Evolutionary conservation across 2,797 vertebrate genomes (phyloP), one percentile per base, ranked within the genome.

Genomic region (Lutjanus campechanus): DNA sequence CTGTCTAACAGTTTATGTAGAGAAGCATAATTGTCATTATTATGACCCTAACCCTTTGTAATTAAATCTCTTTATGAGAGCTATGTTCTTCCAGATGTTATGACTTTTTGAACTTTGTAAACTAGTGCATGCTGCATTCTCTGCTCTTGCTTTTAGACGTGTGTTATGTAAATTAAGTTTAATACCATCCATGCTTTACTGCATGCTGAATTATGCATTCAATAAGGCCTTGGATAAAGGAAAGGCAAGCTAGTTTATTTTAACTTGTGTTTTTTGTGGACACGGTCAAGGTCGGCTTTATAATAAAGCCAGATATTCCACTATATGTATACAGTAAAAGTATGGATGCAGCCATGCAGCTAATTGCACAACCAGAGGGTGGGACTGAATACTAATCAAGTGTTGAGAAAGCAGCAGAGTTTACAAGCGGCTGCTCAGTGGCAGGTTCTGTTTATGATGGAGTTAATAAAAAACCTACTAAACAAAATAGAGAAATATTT

Each of bases 81-180:
- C 4, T 15, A 16, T 3, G 17, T 65, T 51, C 36, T 56, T 60
- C 3, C 9, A 53, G 16, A 29, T 64, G 40, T n/a, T 17, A 50
- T 43, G 8, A 29, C 8, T 49, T 55, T 65, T 61, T 51, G 15
- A 71, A 74, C 49, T 70, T 59, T 73, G 11, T 56, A 58, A 60
- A 54, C 25, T 16, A 20, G 12, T 22, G 46, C 9, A 55, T 29
- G 43, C 12, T 64, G 13, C 15, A 62, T 25, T 46, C 22, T 40
- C 19, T 73, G 29, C 50, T 54, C 7, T 51, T 76, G 16, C 47
- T 70, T 60, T 70, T n/a, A 54, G 36, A 19, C 19, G 47, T 4
- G 12, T 44, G 20, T 70, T 50, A 46, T 72, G 41, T n/a, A 71
- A 68, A 53, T 53, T 41, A 3, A 41, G 9, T 73, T 67, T 65